phyloP scores from a whole-genome alignment of 2,113 vertebrate genomes.

The Leuciscus idus region DNA sequence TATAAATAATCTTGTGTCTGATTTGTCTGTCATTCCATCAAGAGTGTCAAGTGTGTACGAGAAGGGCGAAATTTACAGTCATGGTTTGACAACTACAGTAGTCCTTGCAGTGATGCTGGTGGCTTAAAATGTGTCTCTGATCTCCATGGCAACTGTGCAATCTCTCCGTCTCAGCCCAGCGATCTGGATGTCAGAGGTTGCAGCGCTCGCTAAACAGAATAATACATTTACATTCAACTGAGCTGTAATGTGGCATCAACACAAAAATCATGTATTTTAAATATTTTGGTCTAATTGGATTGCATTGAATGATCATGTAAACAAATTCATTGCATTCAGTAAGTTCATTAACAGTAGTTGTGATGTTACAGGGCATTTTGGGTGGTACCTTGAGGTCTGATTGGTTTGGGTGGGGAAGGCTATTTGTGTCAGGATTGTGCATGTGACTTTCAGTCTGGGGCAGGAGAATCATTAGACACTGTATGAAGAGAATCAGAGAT shows the following conservation, averaged over 20 bases:
- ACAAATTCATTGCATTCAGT: background rate
- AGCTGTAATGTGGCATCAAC: background rate
- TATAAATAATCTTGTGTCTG: background rate
- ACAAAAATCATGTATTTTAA: background rate
- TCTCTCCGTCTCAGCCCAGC: background rate
- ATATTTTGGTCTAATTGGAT: background rate
- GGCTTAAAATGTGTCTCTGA: background rate
- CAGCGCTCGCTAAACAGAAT: background rate
- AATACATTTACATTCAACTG: background rate
- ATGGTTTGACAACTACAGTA: background rate
- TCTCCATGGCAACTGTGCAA: conserved; percentile 29
- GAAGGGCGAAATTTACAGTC: background rate
- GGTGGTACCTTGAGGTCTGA: background rate
- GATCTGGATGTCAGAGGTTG: conserved; percentile 5
- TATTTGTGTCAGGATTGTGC: background rate
- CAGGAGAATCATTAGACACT: background rate
- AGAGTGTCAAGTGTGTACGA: background rate
- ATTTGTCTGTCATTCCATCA: background rate
- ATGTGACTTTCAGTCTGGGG: background rate
- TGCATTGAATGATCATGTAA: background rate
- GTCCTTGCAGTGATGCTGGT: background rate
- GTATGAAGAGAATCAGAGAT: no score
- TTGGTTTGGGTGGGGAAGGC: background rate
- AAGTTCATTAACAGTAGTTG: background rate
- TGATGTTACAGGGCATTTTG: background rate